phyloP scores from a whole-genome alignment of 2,888 invertebrate species.

The Brachylomia viminalis region DNA sequence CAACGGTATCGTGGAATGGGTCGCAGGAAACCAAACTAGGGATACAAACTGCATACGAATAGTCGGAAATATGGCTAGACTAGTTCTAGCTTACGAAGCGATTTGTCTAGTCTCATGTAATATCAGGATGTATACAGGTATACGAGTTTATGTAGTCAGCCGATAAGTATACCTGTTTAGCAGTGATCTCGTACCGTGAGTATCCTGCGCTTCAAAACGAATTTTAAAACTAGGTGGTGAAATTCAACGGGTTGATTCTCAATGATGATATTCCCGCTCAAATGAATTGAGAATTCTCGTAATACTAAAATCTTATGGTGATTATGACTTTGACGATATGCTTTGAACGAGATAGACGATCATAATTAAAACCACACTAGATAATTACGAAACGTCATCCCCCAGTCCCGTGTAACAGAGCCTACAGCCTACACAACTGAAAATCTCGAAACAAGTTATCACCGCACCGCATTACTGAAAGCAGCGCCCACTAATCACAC shows the following conservation, averaged over 20 bases:
- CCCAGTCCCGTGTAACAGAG: neutral
- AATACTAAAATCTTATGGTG: neutral
- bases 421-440: constrained; percentile 28
- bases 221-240: neutral
- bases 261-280: neutral
- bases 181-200: neutral
- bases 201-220: too few species aligned
- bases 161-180: neutral
- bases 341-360: neutral
- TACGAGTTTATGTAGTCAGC: neutral
- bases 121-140: neutral
- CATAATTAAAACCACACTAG: neutral
- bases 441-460: constrained; percentile 51
- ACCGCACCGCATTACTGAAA: constrained; percentile 51
- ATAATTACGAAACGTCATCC: constrained; percentile 10
- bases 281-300: neutral
- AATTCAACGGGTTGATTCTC: neutral
- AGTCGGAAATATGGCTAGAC: constrained; percentile 33
- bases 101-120: constrained; percentile 21
- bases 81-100: constrained; percentile 14
- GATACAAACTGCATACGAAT: constrained; percentile 47
- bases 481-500: constrained; percentile 62
- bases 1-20: constrained; percentile 27
- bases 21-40: constrained; percentile 29
- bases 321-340: neutral